Evolutionary conservation across 2,888 invertebrate species (phyloP).

Genomic region (Agriopis marginaria): DNA sequence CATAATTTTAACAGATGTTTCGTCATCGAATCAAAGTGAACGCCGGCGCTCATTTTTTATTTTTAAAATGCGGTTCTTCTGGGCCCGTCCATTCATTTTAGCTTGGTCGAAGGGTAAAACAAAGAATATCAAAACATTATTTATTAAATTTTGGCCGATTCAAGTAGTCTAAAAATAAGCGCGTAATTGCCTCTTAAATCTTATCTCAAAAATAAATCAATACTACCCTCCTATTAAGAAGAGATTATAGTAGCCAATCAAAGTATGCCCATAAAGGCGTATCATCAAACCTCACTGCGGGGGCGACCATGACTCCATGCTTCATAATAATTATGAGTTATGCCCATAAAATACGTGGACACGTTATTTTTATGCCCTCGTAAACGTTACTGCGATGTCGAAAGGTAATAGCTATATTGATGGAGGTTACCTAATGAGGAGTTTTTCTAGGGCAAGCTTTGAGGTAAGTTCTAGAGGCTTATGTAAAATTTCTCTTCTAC

Average conservation of each 20-base stretch:
- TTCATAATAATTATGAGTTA: constrained; percentile 72
- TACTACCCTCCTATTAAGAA: constrained; percentile 37
- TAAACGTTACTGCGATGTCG: constrained; percentile 59
- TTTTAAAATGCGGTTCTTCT: no score
- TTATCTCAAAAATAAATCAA: constrained; percentile 35
- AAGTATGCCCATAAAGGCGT: constrained; percentile 48
- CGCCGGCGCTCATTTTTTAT: no score
- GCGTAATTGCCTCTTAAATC: not conserved
- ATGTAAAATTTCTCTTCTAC: not conserved
- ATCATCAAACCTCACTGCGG: constrained; percentile 43
- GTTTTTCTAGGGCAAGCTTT: not conserved
- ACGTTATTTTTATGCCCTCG: constrained; percentile 69
- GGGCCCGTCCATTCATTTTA: no score
- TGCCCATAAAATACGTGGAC: constrained; percentile 61
- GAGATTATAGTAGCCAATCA: constrained; percentile 58
- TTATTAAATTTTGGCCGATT: no score
- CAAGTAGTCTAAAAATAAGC: not conserved
- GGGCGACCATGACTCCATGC: constrained; percentile 43
- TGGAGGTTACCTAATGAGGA: constrained; percentile 53
- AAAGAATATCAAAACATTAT: no score
- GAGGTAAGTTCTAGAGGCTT: not conserved
- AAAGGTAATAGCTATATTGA: constrained; percentile 56
- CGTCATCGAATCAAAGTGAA: no score
- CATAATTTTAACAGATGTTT: no score
- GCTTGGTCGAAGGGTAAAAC: no score